phyloP scores from a whole-genome alignment of 2,797 vertebrate species.

The Helarctos malayanus region DNA sequence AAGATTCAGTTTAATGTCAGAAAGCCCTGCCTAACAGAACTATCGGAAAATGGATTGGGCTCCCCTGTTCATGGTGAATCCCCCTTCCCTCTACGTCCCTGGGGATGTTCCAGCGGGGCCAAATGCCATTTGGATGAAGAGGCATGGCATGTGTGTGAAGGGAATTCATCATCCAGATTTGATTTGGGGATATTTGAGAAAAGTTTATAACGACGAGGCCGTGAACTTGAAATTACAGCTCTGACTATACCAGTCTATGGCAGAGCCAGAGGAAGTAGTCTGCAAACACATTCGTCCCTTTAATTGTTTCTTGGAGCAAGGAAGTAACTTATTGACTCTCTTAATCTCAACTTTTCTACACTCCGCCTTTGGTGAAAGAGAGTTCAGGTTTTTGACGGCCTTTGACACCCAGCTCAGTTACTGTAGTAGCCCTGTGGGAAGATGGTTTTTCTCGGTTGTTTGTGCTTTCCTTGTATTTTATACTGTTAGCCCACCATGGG shows the following conservation, averaged over 20 bases:
- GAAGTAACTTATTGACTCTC: not conserved
- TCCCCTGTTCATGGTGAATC: not conserved
- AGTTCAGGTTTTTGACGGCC: not conserved
- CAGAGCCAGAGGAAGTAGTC: not conserved
- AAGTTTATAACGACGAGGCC: not conserved
- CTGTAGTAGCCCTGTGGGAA: not conserved
- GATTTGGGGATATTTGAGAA: conserved; percentile 18
- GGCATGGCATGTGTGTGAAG: not conserved
- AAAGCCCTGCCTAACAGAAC: not conserved
- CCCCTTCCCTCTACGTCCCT: not conserved
- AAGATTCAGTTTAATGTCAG: not conserved
- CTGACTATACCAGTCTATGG: rapidly evolving
- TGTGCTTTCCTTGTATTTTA: not conserved
- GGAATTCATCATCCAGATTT: not conserved
- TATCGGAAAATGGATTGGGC: not conserved
- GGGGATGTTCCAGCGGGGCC: not conserved
- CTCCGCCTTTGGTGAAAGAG: not conserved
- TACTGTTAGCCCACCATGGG: not conserved
- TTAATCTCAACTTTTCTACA: not conserved
- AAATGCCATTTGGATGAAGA: not conserved
- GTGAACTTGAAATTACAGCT: not conserved
- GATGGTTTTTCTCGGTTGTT: not conserved
- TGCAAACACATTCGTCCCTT: not conserved
- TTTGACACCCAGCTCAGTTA: not conserved
- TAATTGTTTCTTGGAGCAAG: not conserved